phyloP scores from a whole-genome alignment of 1,140 invertebrate species.

The Drosophila funebris region DNA sequence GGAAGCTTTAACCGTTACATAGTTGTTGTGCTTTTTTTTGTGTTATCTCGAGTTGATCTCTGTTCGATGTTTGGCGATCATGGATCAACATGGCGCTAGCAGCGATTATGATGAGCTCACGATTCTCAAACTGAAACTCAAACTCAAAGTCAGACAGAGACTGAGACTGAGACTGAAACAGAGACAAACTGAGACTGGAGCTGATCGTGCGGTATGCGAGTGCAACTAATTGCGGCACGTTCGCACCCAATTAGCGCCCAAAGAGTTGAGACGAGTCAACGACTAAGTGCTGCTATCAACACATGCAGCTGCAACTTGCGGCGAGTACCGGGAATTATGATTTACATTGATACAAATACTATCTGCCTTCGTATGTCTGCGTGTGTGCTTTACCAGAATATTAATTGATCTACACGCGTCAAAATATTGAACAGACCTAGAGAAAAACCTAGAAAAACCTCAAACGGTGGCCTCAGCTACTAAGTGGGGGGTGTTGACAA shows the following conservation, averaged over 20 bases:
- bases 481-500: constrained; percentile 80
- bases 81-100: constrained; percentile 70
- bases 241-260: constrained; percentile 78
- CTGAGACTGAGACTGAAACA: too few relatives aligned
- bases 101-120: constrained; percentile 63
- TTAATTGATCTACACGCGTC: constrained; percentile 73
- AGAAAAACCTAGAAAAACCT: background rate
- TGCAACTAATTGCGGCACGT: constrained; percentile 79
- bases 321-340: constrained; percentile 52
- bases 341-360: constrained; percentile 40
- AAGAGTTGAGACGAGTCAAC: constrained; percentile 54
- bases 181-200: constrained; percentile 25
- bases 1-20: constrained; percentile 59
- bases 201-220: constrained; percentile 64
- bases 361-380: background rate
- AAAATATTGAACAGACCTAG: constrained; percentile 61
- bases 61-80: constrained; percentile 10
- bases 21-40: constrained; percentile 34
- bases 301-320: constrained; percentile 50
- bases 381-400: constrained; percentile 16
- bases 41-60: constrained; percentile 34
- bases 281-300: constrained; percentile 78
- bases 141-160: too few relatives aligned
- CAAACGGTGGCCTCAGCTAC: constrained; percentile 20
- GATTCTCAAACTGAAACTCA: constrained; percentile 54